These are phyloP conservation scores for Pseudococcus viburni DNA, from an alignment of 2,888 invertebrate species.

Conservation along the genomic window DNA sequence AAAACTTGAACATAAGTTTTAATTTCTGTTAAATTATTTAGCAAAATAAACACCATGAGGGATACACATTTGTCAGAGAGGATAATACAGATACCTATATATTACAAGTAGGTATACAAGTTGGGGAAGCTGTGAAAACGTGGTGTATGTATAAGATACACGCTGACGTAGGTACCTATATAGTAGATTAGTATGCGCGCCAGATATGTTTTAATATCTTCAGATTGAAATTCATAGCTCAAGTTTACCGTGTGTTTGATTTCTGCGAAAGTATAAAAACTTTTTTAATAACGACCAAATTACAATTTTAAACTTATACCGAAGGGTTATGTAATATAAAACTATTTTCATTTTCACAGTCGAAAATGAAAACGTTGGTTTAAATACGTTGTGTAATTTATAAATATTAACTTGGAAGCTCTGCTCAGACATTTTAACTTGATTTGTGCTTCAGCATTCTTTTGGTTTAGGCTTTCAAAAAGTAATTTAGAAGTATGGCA, in stretches of 20 bases:
- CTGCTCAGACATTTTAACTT: conserved; percentile 2
- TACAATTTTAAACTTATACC: conserved; percentile 32
- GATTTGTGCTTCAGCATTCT: conserved; percentile 2
- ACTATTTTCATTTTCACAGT: conserved; percentile 45
- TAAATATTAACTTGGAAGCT: conserved; percentile 29
- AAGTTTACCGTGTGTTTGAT: conserved; percentile 42
- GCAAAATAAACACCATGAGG: background rate
- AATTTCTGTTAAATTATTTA: conserved; percentile 11
- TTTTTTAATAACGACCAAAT: conserved; percentile 42
- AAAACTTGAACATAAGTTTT: background rate
- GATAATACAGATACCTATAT: background rate
- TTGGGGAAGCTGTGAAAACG: background rate
- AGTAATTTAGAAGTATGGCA: conserved; percentile 22
- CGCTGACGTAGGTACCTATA: background rate
- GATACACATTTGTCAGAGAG: background rate
- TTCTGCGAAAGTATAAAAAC: conserved; percentile 17
- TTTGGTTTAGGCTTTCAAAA: conserved; percentile 31
- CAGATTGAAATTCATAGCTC: conserved; percentile 47
- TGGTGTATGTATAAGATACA: background rate
- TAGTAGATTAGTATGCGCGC: conserved; percentile 12
- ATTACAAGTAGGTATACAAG: background rate
- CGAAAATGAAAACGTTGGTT: conserved; percentile 38
- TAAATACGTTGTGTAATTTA: conserved; percentile 48
- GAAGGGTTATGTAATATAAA: conserved; percentile 37
- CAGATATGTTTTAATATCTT: conserved; percentile 46